Evolutionary conservation across 53 echinoderm and acorn worm genomes (phyloP), one percentile per base, ranked within the genome.

Genomic region (Apostichopus leukothele): DNA sequence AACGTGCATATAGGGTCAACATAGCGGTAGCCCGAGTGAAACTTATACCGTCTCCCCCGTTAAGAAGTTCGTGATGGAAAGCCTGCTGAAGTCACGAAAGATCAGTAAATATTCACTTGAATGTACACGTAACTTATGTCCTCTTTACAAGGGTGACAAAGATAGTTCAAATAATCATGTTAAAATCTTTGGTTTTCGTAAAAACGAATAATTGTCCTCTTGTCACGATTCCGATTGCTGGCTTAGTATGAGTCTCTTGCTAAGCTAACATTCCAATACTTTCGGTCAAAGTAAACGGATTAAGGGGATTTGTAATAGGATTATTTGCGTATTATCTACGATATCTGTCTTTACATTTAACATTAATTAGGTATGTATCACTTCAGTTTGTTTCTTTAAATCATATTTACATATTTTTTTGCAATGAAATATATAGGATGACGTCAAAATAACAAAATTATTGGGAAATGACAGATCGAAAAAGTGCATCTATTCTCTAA

Each of bases 121-220:
- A 67, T 39, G 50, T 85, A 67, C 85, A 85, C 27, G 66, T 14
- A 63, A 21, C 85, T 85, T 85, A 63, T 67, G 39, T 85, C 50
- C 51, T 67, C 66, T 50, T 55, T 39, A 85, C 68, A 67, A 18
- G 85, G 67, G 85, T 85, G 85, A 85, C 85, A 85, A 63, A 26
- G 85, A 23, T 85, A 60, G 85, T 85, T 85, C 67, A 85, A 85
- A 85, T 85, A 85, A 67, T 85, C 85, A 85, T 63, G 57, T 85
- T 52, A 85, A 85, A 63, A 85, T 85, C 85, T 85, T 85, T 85
- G 25, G 39, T 85, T 68, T n/a, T 68, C 20, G 68, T 19, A 11
- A 39, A 66, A 84, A 59, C 50, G 60, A 84, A 50, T 80, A 53
- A 18, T 80, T 20, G 54, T 57, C 21, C 20, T 19, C 53, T 80